A percentile compares a stretch with the other conserved stretches of the same genome.
phyloP scores from a whole-genome alignment of 2,113 vertebrate genomes.

The Periophthalmodon schlosseri region DNA sequence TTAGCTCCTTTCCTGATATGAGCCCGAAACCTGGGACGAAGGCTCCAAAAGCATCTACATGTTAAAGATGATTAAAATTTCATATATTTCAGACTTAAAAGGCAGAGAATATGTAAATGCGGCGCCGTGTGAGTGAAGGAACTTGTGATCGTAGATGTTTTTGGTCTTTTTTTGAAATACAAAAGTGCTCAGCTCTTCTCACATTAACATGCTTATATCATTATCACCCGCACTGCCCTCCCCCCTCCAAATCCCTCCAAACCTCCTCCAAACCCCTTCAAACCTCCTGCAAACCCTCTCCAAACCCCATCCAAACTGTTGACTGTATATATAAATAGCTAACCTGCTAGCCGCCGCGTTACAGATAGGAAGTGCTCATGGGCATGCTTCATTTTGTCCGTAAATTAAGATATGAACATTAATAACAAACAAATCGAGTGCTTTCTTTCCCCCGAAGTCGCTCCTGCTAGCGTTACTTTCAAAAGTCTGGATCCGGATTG shows the following conservation, averaged over 20 bases:
- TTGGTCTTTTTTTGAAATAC: slow-evolving; percentile 76
- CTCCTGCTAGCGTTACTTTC: too few species aligned
- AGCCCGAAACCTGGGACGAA: slow-evolving; percentile 49
- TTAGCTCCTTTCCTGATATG: slow-evolving; percentile 18
- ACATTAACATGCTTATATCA: slow-evolving; percentile 88
- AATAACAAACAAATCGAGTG: too few species aligned
- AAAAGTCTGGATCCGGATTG: too few species aligned
- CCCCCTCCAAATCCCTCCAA: not conserved
- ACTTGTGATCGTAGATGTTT: slow-evolving; percentile 87
- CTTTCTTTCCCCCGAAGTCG: too few species aligned
- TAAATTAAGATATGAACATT: too few species aligned
- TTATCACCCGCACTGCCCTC: slow-evolving; percentile 69
- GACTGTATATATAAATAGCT: too few species aligned
- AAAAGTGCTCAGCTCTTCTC: slow-evolving; percentile 54
- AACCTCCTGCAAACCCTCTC: slow-evolving; percentile 72
- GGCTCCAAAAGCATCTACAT: slow-evolving; percentile 76
- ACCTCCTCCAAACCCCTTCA: slow-evolving; percentile 72
- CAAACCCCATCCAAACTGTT: slow-evolving; percentile 11
- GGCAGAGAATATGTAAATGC: slow-evolving; percentile 81
- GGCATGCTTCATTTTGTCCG: too few species aligned
- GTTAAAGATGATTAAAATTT: slow-evolving; percentile 82
- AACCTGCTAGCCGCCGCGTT: too few species aligned
- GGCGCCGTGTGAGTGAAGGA: slow-evolving; percentile 81
- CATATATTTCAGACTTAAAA: slow-evolving; percentile 77
- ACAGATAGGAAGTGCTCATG: too few species aligned